These are phyloP conservation scores for Agrochola litura DNA, from an alignment of 2,888 invertebrate genomes.

Conservation along the genomic window DNA sequence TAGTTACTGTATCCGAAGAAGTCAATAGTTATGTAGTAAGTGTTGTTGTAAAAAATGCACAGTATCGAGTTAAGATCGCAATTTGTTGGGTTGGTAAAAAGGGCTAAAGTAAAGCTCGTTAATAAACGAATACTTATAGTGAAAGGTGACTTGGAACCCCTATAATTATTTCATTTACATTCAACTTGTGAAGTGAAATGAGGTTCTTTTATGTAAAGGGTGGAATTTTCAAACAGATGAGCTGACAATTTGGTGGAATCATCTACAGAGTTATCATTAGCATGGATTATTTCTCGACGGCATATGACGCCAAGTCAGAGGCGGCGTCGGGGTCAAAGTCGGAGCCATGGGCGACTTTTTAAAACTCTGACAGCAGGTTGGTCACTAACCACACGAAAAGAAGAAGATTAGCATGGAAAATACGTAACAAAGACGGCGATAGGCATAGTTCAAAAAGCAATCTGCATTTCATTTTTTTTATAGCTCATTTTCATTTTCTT, in stretches of 20 bases:
- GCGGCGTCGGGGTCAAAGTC: too few relatives aligned
- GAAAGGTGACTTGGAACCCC: background rate
- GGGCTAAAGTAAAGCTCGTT: background rate
- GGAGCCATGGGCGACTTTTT: too few relatives aligned
- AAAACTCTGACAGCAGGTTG: too few relatives aligned
- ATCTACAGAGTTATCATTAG: background rate
- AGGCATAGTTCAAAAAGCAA: too few relatives aligned
- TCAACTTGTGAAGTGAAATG: background rate
- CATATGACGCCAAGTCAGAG: too few relatives aligned
- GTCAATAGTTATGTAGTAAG: conserved; percentile 8
- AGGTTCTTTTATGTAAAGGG: too few relatives aligned
- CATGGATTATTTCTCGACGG: background rate
- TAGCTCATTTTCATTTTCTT: background rate
- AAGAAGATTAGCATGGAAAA: background rate
- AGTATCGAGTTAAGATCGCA: conserved; percentile 12
- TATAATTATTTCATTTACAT: background rate
- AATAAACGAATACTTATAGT: background rate
- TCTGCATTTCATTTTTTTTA: background rate
- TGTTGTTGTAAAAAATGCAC: conserved; percentile 25
- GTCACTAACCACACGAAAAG: too few relatives aligned
- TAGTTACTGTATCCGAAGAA: conserved; percentile 23
- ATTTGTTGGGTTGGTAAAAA: conserved; percentile 25
- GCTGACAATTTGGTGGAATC: background rate
- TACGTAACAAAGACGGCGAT: background rate
- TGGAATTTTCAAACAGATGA: background rate